A percentile compares a stretch with the other conserved stretches of the same genome.
phyloP scores from a whole-genome alignment of 2,888 invertebrate genomes.

The Xestia xanthographa region DNA sequence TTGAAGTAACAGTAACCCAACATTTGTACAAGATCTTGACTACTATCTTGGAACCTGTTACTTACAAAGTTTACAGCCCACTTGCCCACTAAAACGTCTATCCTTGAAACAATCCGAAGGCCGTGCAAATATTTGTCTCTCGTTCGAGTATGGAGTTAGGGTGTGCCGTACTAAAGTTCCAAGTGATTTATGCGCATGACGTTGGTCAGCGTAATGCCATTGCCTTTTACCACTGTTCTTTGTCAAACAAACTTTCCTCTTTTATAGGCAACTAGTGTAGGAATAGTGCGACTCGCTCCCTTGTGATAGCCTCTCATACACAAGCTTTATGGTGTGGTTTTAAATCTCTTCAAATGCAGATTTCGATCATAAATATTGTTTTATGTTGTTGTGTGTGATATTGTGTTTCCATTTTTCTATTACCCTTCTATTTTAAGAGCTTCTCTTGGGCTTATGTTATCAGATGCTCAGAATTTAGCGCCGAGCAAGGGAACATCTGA shows the following conservation, averaged over 20 bases:
- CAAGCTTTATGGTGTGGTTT: neutral
- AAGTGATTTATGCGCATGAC: slow-evolving; percentile 35
- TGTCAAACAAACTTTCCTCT: slow-evolving; percentile 21
- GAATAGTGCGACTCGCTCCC: neutral
- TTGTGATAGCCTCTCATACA: neutral
- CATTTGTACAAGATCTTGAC: neutral
- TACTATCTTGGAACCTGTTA: slow-evolving; percentile 15
- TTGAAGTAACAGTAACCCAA: neutral
- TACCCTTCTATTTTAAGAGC: neutral
- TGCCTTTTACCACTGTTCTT: slow-evolving; percentile 23
- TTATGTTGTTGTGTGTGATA: slow-evolving; percentile 6
- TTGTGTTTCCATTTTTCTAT: slow-evolving; percentile 13
- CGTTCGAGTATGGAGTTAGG: slow-evolving; percentile 8
- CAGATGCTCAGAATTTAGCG: neutral
- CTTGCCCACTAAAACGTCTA: slow-evolving; percentile 17
- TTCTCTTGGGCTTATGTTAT: neutral
- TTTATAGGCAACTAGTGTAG: slow-evolving; percentile 8
- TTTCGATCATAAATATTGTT: slow-evolving; percentile 25
- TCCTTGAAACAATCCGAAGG: slow-evolving; percentile 36
- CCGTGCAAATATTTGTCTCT: slow-evolving; percentile 47
- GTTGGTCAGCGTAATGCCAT: slow-evolving; percentile 1
- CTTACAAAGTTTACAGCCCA: slow-evolving; percentile 4
- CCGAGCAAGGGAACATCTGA: neutral
- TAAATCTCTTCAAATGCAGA: slow-evolving; percentile 20
- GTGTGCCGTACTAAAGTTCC: slow-evolving; percentile 31